These are phyloP conservation scores for Mamestra brassicae DNA, from an alignment of 2,888 invertebrate genomes.

Conservation along the genomic window DNA sequence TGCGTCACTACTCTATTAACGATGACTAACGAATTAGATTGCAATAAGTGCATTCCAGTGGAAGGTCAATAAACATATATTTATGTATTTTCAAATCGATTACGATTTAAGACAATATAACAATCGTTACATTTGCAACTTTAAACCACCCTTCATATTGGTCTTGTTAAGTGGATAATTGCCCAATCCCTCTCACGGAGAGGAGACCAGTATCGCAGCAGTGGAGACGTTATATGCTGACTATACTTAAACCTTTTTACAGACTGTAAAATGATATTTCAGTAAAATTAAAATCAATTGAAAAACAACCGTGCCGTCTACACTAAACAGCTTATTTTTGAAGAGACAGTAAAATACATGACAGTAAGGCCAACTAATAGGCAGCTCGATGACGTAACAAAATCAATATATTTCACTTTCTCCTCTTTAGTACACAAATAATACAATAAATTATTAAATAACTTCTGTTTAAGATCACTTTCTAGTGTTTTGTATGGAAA, in stretches of 20 bases:
- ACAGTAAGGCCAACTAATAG: constrained; percentile 5
- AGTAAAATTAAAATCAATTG: not conserved
- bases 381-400: constrained; percentile 19
- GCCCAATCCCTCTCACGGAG: not conserved
- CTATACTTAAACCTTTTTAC: too few species aligned
- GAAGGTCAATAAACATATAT: not conserved
- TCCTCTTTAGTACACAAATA: constrained; percentile 44
- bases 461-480: constrained; percentile 44
- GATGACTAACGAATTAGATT: constrained; percentile 16
- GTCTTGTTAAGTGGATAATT: not conserved
- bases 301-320: constrained; percentile 30
- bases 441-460: constrained; percentile 53
- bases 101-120: not conserved
- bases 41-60: constrained; percentile 10
- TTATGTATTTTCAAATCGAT: not conserved
- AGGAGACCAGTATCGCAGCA: not conserved
- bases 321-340: constrained; percentile 26
- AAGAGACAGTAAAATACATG: constrained; percentile 45
- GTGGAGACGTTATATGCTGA: not conserved
- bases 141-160: too few species aligned
- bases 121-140: too few species aligned
- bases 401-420: constrained; percentile 59
- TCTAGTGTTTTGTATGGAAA: constrained; percentile 42
- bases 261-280: not conserved
- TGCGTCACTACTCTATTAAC: not conserved